Percentiles rank a stretch among this genome's conserved stretches.
phyloP scores from a whole-genome alignment of 2,113 vertebrate genomes.

The Calyptomena viridis region DNA sequence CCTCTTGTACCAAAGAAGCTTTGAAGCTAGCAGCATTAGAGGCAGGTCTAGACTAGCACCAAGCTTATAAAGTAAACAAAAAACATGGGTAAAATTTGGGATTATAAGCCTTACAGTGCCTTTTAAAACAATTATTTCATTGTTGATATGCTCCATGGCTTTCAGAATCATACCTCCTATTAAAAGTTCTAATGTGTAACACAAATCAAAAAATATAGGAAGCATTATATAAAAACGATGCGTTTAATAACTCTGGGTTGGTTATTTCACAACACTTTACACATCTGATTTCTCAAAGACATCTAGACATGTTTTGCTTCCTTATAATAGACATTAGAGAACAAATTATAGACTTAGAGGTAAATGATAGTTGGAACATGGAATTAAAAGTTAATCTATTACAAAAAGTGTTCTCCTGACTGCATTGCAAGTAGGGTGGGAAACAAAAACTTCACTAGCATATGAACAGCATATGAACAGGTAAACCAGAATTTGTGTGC shows the following conservation, averaged over 20 bases:
- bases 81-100: background rate
- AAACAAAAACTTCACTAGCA: background rate
- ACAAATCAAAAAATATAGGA: background rate
- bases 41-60: slow-evolving; percentile 35
- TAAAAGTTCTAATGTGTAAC: background rate
- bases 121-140: background rate
- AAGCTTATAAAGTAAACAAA: slow-evolving; percentile 40
- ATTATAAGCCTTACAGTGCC: background rate
- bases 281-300: slow-evolving; percentile 10
- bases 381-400: background rate
- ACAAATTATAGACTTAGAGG: slow-evolving; percentile 17
- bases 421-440: background rate
- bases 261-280: background rate
- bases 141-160: background rate
- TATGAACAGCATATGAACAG: background rate
- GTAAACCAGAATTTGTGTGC: background rate
- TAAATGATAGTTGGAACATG: background rate
- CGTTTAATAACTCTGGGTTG: background rate
- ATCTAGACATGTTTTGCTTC: background rate
- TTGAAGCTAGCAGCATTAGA: slow-evolving; percentile 36
- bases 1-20: too few relatives aligned
- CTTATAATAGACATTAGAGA: background rate
- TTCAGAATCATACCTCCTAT: background rate
- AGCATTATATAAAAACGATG: background rate
- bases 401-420: background rate